Base-by-base conservation (phyloP, 2,797 vertebrate species). In the Lacerta bilineata region DNA sequence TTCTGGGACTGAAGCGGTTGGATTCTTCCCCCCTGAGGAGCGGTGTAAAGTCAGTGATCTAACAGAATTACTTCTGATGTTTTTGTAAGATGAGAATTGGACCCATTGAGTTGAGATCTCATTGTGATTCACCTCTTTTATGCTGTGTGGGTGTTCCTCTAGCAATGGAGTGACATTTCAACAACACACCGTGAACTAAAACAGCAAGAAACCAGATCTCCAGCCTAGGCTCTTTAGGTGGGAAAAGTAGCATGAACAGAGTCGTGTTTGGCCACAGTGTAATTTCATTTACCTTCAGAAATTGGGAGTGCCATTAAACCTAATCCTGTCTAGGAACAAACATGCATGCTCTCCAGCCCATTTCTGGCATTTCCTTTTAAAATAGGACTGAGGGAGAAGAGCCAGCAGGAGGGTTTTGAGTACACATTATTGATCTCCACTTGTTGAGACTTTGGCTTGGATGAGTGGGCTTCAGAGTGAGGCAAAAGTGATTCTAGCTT, bases 141-240 rank as follows among this genome's bases (percentile, higher is more conserved):
- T 80, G n/a, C 85, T 90, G 36, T 7, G 64, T 87, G 88, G 88
- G 83, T 92, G 87, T 94, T 92, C 61, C 89, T 90, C 29, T 2
- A 41, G 4, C 64, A 59, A 80, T 93, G 29, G 85, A 79, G 69
- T 86, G 85, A 29, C 43, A 23, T 93, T 88, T 95, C 89, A 94
- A 90, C 92, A 88, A 88, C 27, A 43, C 36, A 71, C 78, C 88
- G 80, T 92, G 91, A 85, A 90, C 64, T 91, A 85, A 89, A 94
- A 87, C 83, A 93, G 86, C 72, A 88, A 85, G 88, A 93, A 91
- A 89, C 72, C 3, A 89, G 77, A 84, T 80, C 75, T 27, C 43
- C 92, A 83, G 23, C 4, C 80, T 69, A 87, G 41, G 25, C 79
- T 92, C 84, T 87, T 81, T 89, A 77, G 23, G 55, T 74, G 82